Conservation (phyloP, 2,113 vertebrate species). For the Madoqua kirkii region DNA sequence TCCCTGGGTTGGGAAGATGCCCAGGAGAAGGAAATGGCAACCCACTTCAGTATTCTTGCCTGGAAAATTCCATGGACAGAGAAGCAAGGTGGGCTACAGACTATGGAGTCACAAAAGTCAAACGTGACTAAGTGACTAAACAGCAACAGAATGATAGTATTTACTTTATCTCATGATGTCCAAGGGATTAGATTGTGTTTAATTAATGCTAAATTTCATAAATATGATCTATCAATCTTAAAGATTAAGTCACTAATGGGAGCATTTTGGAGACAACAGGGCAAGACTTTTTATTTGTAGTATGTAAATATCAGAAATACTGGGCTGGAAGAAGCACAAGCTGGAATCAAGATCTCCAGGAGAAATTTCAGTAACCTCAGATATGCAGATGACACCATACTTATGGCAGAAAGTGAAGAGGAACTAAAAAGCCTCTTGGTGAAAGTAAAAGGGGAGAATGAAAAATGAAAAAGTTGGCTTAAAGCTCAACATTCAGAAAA, state of each 20-base stretch:
- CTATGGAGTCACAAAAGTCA: neutral
- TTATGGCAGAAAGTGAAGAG: too few relatives aligned
- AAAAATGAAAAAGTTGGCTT: too few relatives aligned
- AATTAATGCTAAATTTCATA: slow-evolving; percentile 23
- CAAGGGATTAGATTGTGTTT: neutral
- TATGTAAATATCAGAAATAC: neutral
- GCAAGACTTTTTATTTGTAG: slow-evolving; percentile 23
- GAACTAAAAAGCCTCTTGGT: neutral
- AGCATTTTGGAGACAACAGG: slow-evolving; percentile 17
- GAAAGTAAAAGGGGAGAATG: too few relatives aligned
- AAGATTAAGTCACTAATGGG: neutral
- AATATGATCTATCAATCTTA: neutral
- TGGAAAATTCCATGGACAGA: neutral
- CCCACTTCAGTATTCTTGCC: neutral
- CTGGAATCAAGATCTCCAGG: too few relatives aligned
- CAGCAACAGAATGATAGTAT: neutral
- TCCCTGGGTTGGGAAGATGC: neutral
- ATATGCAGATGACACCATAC: too few relatives aligned
- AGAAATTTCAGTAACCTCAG: too few relatives aligned
- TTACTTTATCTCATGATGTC: neutral
- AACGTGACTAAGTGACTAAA: neutral
- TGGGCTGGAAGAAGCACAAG: too few relatives aligned
- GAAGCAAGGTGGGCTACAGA: neutral
- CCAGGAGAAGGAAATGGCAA: neutral
- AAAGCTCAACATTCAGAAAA: too few relatives aligned